These are phyloP conservation scores for Diabrotica balteata DNA, from an alignment of 2,888 invertebrate genomes.

Conservation along the genomic window DNA sequence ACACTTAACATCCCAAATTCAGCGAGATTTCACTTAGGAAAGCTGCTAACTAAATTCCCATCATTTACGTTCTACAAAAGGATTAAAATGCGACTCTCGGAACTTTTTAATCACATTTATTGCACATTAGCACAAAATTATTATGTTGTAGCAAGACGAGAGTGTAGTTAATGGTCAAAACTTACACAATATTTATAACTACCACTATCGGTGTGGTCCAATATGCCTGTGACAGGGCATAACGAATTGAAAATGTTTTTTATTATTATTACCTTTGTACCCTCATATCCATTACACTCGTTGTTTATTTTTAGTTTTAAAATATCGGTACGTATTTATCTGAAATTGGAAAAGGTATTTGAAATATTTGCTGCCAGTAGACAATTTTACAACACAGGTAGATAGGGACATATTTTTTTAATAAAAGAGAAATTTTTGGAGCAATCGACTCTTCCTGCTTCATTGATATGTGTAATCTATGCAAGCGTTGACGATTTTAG, in stretches of 20 bases:
- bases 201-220: constrained; percentile 2
- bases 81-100: constrained; percentile 11
- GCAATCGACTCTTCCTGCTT: too few relatives aligned
- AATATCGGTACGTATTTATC: too few relatives aligned
- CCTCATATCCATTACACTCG: too few relatives aligned
- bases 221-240: constrained; percentile 9
- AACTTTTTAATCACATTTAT: constrained; percentile 20
- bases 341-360: too few relatives aligned
- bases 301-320: too few relatives aligned
- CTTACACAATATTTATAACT: constrained; percentile 11
- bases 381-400: too few relatives aligned
- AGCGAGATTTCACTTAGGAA: constrained; percentile 15
- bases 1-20: constrained; percentile 17
- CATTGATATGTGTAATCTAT: too few relatives aligned
- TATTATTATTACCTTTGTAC: not conserved
- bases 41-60: constrained; percentile 14
- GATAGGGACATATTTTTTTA: too few relatives aligned
- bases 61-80: constrained; percentile 15
- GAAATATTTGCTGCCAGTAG: too few relatives aligned
- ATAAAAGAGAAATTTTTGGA: too few relatives aligned
- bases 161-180: not conserved
- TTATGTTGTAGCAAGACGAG: constrained; percentile 12
- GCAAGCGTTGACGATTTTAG: too few relatives aligned
- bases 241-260: constrained; percentile 6
- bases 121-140: constrained; percentile 22